Base-by-base conservation (phyloP, 2,888 invertebrate genomes). In the Andricus curvator region DNA sequence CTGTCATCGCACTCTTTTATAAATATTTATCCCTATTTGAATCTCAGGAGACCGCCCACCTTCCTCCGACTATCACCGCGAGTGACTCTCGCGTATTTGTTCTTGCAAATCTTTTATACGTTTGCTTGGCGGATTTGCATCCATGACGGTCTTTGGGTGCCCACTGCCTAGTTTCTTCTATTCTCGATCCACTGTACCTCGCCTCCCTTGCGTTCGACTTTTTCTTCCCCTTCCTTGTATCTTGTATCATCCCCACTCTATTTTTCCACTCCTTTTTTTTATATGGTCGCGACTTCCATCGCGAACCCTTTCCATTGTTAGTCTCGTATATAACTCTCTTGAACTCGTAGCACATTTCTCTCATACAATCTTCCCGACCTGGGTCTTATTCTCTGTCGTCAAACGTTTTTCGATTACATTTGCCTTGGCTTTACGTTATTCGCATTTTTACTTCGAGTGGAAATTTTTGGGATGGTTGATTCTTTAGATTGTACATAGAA, bases 1-100 rank as follows among this genome's bases (percentile, higher is more conserved):
- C 29, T 74, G 74, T 74, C 74, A 74, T 74, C 74, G 83, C 84
- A 81, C 87, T 87, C 88, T 90, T 91, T 91, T 90, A 91, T 91
- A 91, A 91, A 91, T 91, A 91, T 91, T 91, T 91, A 91, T 91
- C 88, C 90, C 90, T 89, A 89, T 91, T 91, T 89, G 89, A 91
- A 91, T 91, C 90, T 87, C 86, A 84, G 86, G 86, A 86, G 86
- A 85, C 83, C 83, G 82, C 67, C 78, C 67, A 80, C 82, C 78
- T 70, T 79, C 29, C 48, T 78, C 68, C 78, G 78, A 76, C 67
- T 22, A 2, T 74, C 65, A 62, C 22, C 74, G 41, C 60, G 78
- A 29, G 33, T 66, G 66, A 65, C 33, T 77, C 74, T 51, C 62
- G 37, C 62, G 62, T 90, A 90, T 91, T 90, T 90, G 90, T 90